Percentiles rank a stretch among this genome's conserved stretches.
Conservation (phyloP, 2,888 invertebrate species). For the Teleiodes luculella region DNA sequence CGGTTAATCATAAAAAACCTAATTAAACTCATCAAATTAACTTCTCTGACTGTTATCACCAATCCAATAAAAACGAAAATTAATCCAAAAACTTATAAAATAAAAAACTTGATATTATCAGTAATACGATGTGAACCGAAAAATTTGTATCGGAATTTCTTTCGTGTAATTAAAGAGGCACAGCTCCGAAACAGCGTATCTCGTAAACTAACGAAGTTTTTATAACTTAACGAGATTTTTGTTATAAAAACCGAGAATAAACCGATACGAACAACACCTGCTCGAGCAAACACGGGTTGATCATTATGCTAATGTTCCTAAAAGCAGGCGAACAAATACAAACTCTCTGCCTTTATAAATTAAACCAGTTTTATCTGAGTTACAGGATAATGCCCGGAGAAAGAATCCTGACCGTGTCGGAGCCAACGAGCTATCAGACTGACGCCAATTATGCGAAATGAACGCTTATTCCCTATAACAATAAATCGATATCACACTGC, state of each 20-base stretch:
- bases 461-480: constrained; percentile 65
- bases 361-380: constrained; percentile 40
- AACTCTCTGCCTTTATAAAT: constrained; percentile 41
- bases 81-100: constrained; percentile 22
- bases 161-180: constrained; percentile 47
- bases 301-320: constrained; percentile 73
- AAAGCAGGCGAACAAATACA: constrained; percentile 47
- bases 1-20: constrained; percentile 19
- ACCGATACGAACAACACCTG: constrained; percentile 74
- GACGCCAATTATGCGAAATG: constrained; percentile 72
- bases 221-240: constrained; percentile 69
- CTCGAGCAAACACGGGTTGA: constrained; percentile 70
- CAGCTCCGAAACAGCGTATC: constrained; percentile 44
- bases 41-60: constrained; percentile 20
- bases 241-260: constrained; percentile 74
- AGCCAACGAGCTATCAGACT: constrained; percentile 61
- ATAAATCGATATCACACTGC: constrained; percentile 73
- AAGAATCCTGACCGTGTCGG: constrained; percentile 58
- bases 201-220: constrained; percentile 61
- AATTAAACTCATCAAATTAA: constrained; percentile 22
- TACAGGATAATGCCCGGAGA: constrained; percentile 35
- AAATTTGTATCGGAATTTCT: constrained; percentile 34
- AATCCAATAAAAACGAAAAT: constrained; percentile 28
- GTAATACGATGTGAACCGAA: constrained; percentile 26
- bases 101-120: constrained; percentile 20